Base-by-base conservation (phyloP, 2,797 vertebrate genomes). In the Sphaeramia orbicularis region DNA sequence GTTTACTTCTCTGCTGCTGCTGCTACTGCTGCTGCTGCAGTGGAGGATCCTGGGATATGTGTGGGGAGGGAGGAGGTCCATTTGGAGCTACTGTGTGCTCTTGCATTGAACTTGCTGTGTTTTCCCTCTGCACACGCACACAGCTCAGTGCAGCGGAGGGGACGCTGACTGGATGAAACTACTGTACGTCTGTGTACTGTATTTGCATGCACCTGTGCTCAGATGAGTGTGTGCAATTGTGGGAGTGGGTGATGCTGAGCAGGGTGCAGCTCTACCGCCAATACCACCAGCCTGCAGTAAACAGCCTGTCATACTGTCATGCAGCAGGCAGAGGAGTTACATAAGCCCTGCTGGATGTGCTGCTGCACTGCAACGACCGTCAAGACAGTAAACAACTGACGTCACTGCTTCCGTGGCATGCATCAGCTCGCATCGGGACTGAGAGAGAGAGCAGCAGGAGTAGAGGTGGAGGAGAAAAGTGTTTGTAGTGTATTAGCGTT, bases 371-470 rank as follows among this genome's bases (percentile, higher is more conserved):
- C 90, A 91, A 84, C 55, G 45, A 78, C 80, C 81, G 72, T 81
- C 85, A 88, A 92, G 89, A 85, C 76, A 71, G 92, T 93, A 94
- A 94, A 94, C 92, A 94, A 87, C 18, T 89, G 88, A 93, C 89
- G 85, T 93, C 92, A 93, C 76, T 68, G 87, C 83, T 85, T 86
- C 86, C 81, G 76, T 84, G 86, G 89, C 88, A 83, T 78, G 83
- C 83, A 80, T 85, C 90, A 67, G 80, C 83, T 83, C 67, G 63
- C 74, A 55, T 40, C 4, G 30, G 70, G 48, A 70, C 52, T 38
- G 43, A 16, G 59, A 38, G 36, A 1, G 48, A 50, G 43, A 16
- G 43, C 49, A 30, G 21, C 42, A 27, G 41, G 36, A 38, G 21
- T 12, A 36, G 50, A 48, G 15, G 21, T 16, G 49, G 19, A n/a